Percentiles rank a stretch among this genome's conserved stretches.
Conservation (phyloP, 2,888 invertebrate genomes). For the Xestia ashworthii region DNA sequence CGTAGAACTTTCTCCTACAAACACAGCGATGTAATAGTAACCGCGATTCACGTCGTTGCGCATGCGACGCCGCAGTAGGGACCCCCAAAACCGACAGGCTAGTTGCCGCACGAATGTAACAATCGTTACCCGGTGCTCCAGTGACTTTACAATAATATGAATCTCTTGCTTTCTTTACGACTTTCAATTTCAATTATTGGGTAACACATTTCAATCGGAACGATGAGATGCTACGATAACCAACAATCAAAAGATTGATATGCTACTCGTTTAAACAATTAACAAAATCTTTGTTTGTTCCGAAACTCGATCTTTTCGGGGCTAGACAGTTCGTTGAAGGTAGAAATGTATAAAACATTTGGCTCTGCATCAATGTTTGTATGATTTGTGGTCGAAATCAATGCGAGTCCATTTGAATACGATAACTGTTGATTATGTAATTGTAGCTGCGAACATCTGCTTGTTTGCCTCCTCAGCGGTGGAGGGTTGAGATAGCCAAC, state of each 20-base stretch:
- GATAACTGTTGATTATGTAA: conserved; percentile 88
- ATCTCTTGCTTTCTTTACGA: conserved; percentile 81
- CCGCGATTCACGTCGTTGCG: conserved; percentile 28
- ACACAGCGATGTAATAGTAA: conserved; percentile 68
- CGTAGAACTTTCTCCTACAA: conserved; percentile 1
- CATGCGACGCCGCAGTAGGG: conserved; percentile 55
- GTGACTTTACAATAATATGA: conserved; percentile 86
- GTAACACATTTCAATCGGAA: conserved; percentile 70
- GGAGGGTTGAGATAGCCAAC: conserved; percentile 79
- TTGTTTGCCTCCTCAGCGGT: conserved; percentile 81
- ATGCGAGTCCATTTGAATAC: conserved; percentile 85
- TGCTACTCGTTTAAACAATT: conserved; percentile 56
- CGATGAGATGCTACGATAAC: conserved; percentile 59
- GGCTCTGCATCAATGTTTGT: conserved; percentile 54
- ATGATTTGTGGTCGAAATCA: conserved; percentile 68
- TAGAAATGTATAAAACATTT: conserved; percentile 53
- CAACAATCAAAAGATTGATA: conserved; percentile 42
- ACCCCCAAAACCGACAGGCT: conserved; percentile 73
- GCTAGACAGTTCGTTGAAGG: conserved; percentile 37
- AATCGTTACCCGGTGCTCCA: conserved; percentile 86
- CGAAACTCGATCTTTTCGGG: conserved; percentile 45
- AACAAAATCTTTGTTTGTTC: conserved; percentile 47
- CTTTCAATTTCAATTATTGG: conserved; percentile 85
- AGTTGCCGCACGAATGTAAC: conserved; percentile 80
- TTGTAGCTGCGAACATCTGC: conserved; percentile 87